Conservation (phyloP, 2,113 vertebrate species). For the Amblyopsis rosae region DNA sequence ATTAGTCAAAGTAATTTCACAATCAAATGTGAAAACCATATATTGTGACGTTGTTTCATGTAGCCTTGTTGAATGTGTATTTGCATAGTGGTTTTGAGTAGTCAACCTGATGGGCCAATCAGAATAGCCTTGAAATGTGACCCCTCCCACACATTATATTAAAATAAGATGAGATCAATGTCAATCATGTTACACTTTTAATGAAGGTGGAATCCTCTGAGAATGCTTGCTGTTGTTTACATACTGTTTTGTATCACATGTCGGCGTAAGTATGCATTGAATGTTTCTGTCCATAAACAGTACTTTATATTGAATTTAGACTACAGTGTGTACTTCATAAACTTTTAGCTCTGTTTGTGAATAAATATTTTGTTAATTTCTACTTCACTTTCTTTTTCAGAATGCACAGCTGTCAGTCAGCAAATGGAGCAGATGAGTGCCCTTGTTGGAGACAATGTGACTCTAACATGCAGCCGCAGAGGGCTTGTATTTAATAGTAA, state of each 20-base stretch:
- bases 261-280: slow-evolving; percentile 34
- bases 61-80: too few relatives aligned
- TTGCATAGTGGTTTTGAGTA: slow-evolving; percentile 36
- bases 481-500: rapidly evolving
- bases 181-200: background rate
- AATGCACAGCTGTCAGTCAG: background rate
- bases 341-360: background rate
- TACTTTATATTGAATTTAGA: background rate
- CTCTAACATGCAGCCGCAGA: slow-evolving; percentile 5
- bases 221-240: slow-evolving; percentile 30
- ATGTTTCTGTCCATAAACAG: background rate
- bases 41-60: too few relatives aligned
- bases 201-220: background rate
- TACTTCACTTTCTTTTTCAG: slow-evolving; percentile 21
- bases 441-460: slow-evolving; percentile 31
- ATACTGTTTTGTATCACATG: slow-evolving; percentile 21
- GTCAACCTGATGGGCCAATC: slow-evolving; percentile 27
- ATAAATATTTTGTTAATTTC: too few relatives aligned
- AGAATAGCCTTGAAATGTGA: background rate
- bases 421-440: background rate
- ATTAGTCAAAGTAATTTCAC: too few relatives aligned
- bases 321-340: background rate
- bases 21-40: too few relatives aligned
- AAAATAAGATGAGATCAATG: background rate
- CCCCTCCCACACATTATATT: slow-evolving; percentile 42